Percentiles rank a stretch among this genome's conserved stretches.
phyloP scores from a whole-genome alignment of 2,113 vertebrate genomes.

The Pterocles orientalis region DNA sequence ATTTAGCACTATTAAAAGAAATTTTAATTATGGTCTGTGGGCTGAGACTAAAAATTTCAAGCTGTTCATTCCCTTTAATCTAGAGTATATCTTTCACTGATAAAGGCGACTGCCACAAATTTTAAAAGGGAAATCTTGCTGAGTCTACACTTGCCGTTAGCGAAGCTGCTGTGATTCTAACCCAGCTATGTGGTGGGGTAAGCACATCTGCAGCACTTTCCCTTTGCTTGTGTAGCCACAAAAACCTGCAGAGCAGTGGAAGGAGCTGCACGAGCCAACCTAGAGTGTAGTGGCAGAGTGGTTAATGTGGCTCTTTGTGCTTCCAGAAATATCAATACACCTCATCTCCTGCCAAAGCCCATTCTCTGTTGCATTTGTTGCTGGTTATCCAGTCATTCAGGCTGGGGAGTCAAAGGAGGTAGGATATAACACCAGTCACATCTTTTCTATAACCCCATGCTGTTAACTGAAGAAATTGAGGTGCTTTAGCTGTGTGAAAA shows the following conservation, averaged over 20 bases:
- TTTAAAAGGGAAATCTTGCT: background rate
- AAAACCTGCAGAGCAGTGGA: background rate
- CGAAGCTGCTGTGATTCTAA: background rate
- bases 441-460: background rate
- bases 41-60: background rate
- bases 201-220: rapidly evolving
- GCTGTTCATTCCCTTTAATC: background rate
- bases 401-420: background rate
- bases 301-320: background rate
- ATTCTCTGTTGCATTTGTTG: background rate
- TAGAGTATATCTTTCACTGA: background rate
- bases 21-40: background rate
- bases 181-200: background rate
- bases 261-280: background rate
- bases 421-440: background rate
- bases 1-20: constrained; percentile 7
- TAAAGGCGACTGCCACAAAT: background rate
- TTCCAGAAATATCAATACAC: background rate
- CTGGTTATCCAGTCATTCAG: background rate
- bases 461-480: background rate
- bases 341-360: background rate
- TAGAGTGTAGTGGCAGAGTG: background rate
- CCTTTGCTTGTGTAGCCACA: background rate
- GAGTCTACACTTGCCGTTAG: background rate
- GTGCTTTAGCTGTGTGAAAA: background rate